phyloP scores from a whole-genome alignment of 2,797 vertebrate species.

The Chaetophractus vellerosus region DNA sequence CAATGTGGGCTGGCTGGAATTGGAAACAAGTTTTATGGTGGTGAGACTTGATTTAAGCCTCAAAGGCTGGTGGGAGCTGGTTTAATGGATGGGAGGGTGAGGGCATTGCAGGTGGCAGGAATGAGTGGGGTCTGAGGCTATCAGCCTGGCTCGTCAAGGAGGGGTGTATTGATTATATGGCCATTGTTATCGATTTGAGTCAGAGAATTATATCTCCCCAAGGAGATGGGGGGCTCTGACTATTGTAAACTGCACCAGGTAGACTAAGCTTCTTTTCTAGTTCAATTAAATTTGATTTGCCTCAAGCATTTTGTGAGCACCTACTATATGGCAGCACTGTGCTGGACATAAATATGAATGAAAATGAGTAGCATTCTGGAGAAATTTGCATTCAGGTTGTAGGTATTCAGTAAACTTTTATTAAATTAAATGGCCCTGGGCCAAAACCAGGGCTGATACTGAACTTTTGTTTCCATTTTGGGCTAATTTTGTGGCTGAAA shows the following conservation, averaged over 20 bases:
- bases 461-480: background rate
- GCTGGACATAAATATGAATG: conserved; percentile 30
- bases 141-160: conserved; percentile 21
- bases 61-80: background rate
- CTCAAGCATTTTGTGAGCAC: conserved; percentile 63
- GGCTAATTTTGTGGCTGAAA: background rate
- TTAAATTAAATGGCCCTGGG: conserved; percentile 34
- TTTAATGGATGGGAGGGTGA: background rate
- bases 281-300: conserved; percentile 57
- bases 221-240: conserved; percentile 4
- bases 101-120: background rate
- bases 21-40: conserved; percentile 55
- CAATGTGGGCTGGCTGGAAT: conserved; percentile 6
- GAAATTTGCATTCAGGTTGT: conserved; percentile 10
- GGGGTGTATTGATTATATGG: conserved; percentile 70
- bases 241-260: background rate
- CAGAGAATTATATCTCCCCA: conserved; percentile 65
- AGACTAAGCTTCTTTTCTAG: conserved; percentile 41
- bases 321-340: conserved; percentile 14
- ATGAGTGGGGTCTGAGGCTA: background rate
- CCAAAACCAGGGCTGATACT: background rate
- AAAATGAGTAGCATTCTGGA: conserved; percentile 44
- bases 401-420: conserved; percentile 46
- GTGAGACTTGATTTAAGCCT: conserved; percentile 50
- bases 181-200: conserved; percentile 26